Base-by-base conservation (phyloP, 2,888 invertebrate species). In the Stenichneumon culpator region DNA sequence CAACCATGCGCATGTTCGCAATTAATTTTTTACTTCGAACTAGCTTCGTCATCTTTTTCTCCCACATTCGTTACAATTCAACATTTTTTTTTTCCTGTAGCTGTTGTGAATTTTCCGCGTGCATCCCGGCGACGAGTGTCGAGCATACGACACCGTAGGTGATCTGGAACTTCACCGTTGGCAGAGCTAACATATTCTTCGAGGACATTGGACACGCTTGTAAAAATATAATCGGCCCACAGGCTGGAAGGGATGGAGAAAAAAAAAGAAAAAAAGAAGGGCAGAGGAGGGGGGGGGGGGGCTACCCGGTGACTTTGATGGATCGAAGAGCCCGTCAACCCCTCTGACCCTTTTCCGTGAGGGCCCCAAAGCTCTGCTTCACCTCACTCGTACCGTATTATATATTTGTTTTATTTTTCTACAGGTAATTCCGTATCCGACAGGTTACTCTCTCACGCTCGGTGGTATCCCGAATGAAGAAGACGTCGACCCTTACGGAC, bases 121-220 rank as follows among this genome's bases (percentile, higher is more conserved):
- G 11, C 39, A 39, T 39, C 11, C 9, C 39, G 7, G 39, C 11
- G 39, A 39, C 39, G 39, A 39, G 39, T 39, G 39, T 39, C 39
- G 39, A 39, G 39, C 39, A 39, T 39, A 39, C 39, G 39, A 39
- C 39, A 69, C 70, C 60, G 47, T 28, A 28, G 32, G 36, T 57
- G 57, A 82, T 52, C 36, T 81, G 63, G 47, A 54, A 70, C 69
- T 84, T 80, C 77, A 79, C 78, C 81, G 79, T 67, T 69, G 68
- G 73, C 72, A 78, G 74, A 60, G 73, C 77, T 92, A 92, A 93
- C 92, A 89, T 92, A 92, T 92, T 92, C 92, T 87, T 90, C 91
- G 91, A 91, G 89, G 90, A 90, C 91, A 92, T 93, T 91, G 92
- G 93, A 92, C 93, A 92, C 91, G 93, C 92, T 92, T 91, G 91